A percentile compares a stretch with the other conserved stretches of the same genome.
Evolutionary conservation across 2,113 vertebrate genomes (phyloP).

Genomic region (Phodopus roborovskii): DNA sequence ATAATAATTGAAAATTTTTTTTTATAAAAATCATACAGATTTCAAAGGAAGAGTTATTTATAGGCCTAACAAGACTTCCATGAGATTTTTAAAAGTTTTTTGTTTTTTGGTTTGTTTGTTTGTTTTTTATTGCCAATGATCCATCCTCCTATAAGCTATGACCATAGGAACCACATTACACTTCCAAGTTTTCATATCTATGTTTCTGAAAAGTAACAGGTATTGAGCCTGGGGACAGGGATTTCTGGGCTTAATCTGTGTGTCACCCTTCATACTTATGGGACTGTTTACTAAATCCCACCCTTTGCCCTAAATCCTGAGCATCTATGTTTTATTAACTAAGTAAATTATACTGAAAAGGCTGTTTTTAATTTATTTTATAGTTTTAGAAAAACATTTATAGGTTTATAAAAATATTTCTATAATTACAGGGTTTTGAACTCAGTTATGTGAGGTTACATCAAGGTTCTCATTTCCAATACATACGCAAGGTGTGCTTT

Average conservation of each 20-base stretch:
- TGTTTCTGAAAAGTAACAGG: not conserved
- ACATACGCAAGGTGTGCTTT: not conserved
- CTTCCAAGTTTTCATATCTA: not conserved
- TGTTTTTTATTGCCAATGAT: not conserved
- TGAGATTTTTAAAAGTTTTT: not conserved
- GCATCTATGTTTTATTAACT: not conserved
- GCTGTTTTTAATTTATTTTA: not conserved
- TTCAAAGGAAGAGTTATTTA: not conserved
- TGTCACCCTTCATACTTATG: no score
- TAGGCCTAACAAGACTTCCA: not conserved
- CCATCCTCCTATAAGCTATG: no score
- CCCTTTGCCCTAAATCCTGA: not conserved
- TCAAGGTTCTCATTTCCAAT: not conserved
- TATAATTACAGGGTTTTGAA: not conserved
- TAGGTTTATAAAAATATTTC: not conserved
- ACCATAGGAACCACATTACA: not conserved
- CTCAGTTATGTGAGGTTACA: not conserved
- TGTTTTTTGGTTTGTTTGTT: not conserved
- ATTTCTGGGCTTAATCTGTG: not conserved
- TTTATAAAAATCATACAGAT: not conserved
- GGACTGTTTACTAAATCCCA: not conserved
- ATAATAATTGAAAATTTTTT: not conserved
- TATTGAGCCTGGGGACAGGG: not conserved
- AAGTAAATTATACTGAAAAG: not conserved
- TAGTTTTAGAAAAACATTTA: not conserved